Percentiles rank a stretch among this genome's conserved stretches.
These are phyloP conservation scores for Popillia japonica DNA, from an alignment of 1,140 invertebrate species.

Conservation along the genomic window DNA sequence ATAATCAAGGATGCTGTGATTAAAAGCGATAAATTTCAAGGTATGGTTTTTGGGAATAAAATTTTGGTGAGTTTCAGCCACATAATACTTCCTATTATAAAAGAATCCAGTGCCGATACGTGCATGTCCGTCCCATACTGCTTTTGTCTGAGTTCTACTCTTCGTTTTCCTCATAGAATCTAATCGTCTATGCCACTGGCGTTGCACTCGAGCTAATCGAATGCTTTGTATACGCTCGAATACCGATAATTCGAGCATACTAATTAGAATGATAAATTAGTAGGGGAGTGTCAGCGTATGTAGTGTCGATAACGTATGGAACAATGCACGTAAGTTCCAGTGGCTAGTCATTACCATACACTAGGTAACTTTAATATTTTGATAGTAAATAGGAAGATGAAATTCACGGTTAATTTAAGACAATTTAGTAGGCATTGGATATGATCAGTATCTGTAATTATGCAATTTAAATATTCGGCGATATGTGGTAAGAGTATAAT, in stretches of 20 bases:
- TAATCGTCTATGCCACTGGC: background rate
- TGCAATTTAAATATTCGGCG: too few relatives aligned
- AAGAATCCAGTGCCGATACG: background rate
- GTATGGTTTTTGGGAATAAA: background rate
- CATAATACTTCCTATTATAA: background rate
- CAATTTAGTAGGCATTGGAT: too few relatives aligned
- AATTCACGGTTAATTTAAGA: background rate
- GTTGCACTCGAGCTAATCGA: slow-evolving; percentile 9
- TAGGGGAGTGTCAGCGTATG: background rate
- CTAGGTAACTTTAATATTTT: background rate
- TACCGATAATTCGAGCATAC: slow-evolving; percentile 15
- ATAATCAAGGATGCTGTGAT: slow-evolving; percentile 8
- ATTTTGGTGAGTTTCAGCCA: background rate
- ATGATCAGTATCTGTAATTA: too few relatives aligned
- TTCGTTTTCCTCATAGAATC: background rate
- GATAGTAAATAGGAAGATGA: background rate
- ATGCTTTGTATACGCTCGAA: background rate
- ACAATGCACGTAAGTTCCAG: background rate
- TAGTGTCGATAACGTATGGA: background rate
- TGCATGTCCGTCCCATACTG: background rate
- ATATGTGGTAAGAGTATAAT: too few relatives aligned
- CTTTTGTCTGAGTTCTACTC: background rate
- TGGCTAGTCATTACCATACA: background rate
- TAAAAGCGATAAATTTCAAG: slow-evolving; percentile 2
- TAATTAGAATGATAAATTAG: background rate